These are phyloP conservation scores for Drosophila melanogaster DNA, from an alignment of 1,140 invertebrate genomes.

Conservation along the genomic window Release_6_plus_ISO1_MT NT_037436.4:19921501-19922000, in stretches of 20 bases:
- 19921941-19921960: neutral
- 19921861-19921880: conserved; percentile 87
- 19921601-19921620: conserved; percentile 70
- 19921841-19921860: conserved; percentile 95
- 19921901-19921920: conserved; percentile 34
- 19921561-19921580: conserved; percentile 84
- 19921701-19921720: conserved; percentile 85
- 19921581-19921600: conserved; percentile 59
- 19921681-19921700: conserved; percentile 89
- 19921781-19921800: conserved; percentile 91
- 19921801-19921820: conserved; percentile 96
- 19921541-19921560: conserved; percentile 75
- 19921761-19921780: conserved; percentile 85
- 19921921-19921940: neutral
- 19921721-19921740: conserved; percentile 94
- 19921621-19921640: conserved; percentile 88
- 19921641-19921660: conserved; percentile 92
- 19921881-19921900: conserved; percentile 64
- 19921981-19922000: conserved; percentile 68
- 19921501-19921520: conserved; percentile 35
- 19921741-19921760: conserved; percentile 88
- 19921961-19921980: conserved; percentile 73
- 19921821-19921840: conserved; percentile 94
- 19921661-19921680: conserved; percentile 93
- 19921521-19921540: conserved; percentile 51